Base-by-base conservation (phyloP, 2,888 invertebrate species). In the Linnaemya tessellans region DNA sequence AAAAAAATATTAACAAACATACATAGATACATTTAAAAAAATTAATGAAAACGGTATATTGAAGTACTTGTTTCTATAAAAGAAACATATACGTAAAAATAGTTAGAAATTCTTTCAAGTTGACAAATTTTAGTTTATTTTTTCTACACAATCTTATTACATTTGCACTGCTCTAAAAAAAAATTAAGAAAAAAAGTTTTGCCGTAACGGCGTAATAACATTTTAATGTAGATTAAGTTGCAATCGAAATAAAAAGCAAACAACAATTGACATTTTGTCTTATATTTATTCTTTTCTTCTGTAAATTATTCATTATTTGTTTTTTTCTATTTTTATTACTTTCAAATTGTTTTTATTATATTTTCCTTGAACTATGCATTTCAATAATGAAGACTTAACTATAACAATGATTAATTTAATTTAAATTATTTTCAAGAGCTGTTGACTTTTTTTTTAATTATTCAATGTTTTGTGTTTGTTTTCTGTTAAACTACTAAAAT, bases 221-320 rank as follows among this genome's bases (percentile, higher is more conserved):
- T 49, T 54, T 22, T 22, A 22, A 13, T 11, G 22, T 54, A 22
- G 10, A 22, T 22, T 54, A 22, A 54, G 2, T 22, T 22, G 11
- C 22, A 22, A 11, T 4, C 11, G 11, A 54, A 56, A 56, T 30
- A 56, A 56, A 49, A 38, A 7, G 7, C 4, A 56, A 58, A 22
- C 20, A 13, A n/a, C 1, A n/a, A n/a, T n/a, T 35, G 30, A 41
- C 13, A 56, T 43, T 80, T 77, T 80, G n/a, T 74, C 64, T 84
- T 84, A 78, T 54, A 78, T 86, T 80, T 79, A 58, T 84, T 86
- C 38, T 81, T 86, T 77, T 80, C 73, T 62, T 49, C 49, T 77
- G 60, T 46, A 80, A 70, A 60, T 70, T 80, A 70, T 83, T 86
- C 82, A 79, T 88, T 88, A 86, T 88, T 87, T 87, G 62, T 18